Conservation (phyloP, 1,140 invertebrate species). For the Bradynema listronoti region DNA sequence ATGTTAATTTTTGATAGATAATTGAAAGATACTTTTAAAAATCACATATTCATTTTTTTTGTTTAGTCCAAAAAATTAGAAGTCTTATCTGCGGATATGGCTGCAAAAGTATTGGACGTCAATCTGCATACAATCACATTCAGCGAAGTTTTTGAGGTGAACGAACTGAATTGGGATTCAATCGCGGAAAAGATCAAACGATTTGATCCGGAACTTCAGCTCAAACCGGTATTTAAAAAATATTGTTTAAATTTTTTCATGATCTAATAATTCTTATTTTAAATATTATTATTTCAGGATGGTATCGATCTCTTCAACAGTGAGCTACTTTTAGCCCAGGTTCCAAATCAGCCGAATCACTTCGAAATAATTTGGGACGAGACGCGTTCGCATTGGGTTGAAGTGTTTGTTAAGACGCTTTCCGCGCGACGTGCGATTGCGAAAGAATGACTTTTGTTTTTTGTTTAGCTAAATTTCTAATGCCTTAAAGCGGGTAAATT, state of each 20-base stretch:
- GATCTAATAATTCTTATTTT: constrained; percentile 2
- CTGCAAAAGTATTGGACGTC: constrained; percentile 25
- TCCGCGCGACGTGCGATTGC: too few relatives aligned
- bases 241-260: too few relatives aligned
- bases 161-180: constrained; percentile 34
- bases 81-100: constrained; percentile 31
- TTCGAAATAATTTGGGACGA: constrained; percentile 50
- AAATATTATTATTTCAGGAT: constrained; percentile 34
- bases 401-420: constrained; percentile 18
- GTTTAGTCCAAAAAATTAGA: constrained; percentile 29
- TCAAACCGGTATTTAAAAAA: constrained; percentile 39
- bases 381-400: constrained; percentile 37
- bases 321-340: constrained; percentile 31
- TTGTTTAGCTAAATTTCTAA: too few relatives aligned
- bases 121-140: constrained; percentile 38
- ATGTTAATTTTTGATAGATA: too few relatives aligned
- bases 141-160: constrained; percentile 36
- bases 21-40: too few relatives aligned
- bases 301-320: constrained; percentile 50
- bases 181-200: constrained; percentile 22
- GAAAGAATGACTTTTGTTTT: too few relatives aligned
- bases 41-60: too few relatives aligned
- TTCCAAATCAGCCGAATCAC: constrained; percentile 17
- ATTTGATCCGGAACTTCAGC: constrained; percentile 42
- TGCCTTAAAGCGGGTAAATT: too few relatives aligned